phyloP scores from a whole-genome alignment of 2,888 invertebrate species.

The Argyra leucocephala region DNA sequence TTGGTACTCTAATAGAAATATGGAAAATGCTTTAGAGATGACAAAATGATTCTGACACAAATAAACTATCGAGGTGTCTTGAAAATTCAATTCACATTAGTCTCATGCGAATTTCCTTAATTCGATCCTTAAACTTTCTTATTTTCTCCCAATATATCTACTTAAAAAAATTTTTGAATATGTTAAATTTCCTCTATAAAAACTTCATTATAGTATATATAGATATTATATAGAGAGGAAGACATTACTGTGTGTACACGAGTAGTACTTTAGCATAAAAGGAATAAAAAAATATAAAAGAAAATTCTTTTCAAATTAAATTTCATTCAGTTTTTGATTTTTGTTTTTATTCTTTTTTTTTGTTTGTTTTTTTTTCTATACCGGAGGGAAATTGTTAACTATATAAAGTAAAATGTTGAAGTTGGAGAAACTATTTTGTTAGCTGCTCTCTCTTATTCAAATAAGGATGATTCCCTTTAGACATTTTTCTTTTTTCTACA shows the following conservation, averaged over 20 bases:
- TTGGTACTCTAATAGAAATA: no score
- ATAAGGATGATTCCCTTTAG: not conserved
- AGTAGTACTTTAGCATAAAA: not conserved
- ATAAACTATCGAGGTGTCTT: conserved; percentile 1
- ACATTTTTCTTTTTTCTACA: not conserved
- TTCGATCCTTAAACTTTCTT: not conserved
- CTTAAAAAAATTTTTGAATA: no score
- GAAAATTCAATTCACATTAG: not conserved
- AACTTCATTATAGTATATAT: no score
- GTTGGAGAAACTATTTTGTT: not conserved
- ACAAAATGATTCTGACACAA: not conserved
- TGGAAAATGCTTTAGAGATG: no score
- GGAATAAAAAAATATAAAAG: no score
- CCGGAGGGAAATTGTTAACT: not conserved
- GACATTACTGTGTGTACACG: no score
- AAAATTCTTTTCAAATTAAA: not conserved
- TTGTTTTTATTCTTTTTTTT: no score
- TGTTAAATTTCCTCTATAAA: no score
- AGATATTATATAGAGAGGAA: no score
- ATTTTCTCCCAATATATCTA: no score
- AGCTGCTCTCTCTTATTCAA: not conserved
- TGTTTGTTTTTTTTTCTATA: no score
- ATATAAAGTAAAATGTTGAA: not conserved
- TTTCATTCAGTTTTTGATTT: conserved; percentile 2
- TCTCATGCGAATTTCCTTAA: conserved; percentile 1